phyloP scores from a whole-genome alignment of 2,888 invertebrate species.

The Macaria liturata region DNA sequence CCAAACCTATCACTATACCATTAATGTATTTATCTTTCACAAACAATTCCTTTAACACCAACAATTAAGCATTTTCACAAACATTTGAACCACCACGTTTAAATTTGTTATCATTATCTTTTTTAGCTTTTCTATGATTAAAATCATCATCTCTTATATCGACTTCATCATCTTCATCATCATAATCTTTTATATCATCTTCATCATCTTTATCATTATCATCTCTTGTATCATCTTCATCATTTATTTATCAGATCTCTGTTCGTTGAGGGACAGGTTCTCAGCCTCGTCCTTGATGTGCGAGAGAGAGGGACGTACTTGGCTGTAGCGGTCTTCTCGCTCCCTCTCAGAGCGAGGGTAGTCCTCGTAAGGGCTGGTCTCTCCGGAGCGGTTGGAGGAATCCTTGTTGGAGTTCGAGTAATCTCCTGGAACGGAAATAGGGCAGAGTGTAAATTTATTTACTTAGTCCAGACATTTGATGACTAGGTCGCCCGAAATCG shows the following conservation, averaged over 20 bases:
- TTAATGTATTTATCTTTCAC: too few relatives aligned
- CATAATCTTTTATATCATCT: neutral
- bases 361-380: constrained; percentile 75
- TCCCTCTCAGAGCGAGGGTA: constrained; percentile 53
- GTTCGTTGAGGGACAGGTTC: constrained; percentile 78
- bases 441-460: neutral
- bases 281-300: constrained; percentile 80
- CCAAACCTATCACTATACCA: too few relatives aligned
- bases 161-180: too few relatives aligned
- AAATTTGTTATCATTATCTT: too few relatives aligned
- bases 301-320: constrained; percentile 59
- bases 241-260: constrained; percentile 74
- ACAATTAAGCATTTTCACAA: too few relatives aligned
- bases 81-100: too few relatives aligned
- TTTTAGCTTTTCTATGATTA: too few relatives aligned
- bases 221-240: neutral
- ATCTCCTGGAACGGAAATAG: constrained; percentile 46
- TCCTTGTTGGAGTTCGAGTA: constrained; percentile 72
- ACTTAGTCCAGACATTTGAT: constrained; percentile 8
- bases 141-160: too few relatives aligned
- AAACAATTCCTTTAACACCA: too few relatives aligned
- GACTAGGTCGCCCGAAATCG: too few relatives aligned
- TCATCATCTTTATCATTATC: neutral
- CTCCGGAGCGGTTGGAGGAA: constrained; percentile 70
- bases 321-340: constrained; percentile 60